A percentile compares a stretch with the other conserved stretches of the same genome.
Evolutionary conservation across 2,888 invertebrate genomes (phyloP).

Genomic region (Acrobasis consociella): DNA sequence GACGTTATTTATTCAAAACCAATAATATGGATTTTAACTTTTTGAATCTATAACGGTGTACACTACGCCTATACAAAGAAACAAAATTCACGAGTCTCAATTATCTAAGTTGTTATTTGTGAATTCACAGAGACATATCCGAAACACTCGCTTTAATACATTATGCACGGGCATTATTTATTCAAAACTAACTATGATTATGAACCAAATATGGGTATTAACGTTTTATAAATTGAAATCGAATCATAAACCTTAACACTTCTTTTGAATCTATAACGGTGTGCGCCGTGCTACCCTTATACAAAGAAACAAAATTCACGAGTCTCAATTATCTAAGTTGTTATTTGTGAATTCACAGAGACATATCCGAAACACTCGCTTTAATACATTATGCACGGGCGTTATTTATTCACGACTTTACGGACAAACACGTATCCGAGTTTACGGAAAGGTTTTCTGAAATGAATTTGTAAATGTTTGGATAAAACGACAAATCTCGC

Average conservation of each 20-base stretch:
- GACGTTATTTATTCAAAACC: too few species aligned
- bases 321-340: background rate
- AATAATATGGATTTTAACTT: too few species aligned
- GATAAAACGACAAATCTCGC: too few species aligned
- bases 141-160: background rate
- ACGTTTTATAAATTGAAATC: too few species aligned
- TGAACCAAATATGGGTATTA: too few species aligned
- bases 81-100: background rate
- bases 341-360: background rate
- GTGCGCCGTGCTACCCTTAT: background rate
- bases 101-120: background rate
- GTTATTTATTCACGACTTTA: slow-evolving; percentile 5
- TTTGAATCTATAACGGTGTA: background rate
- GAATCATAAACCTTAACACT: too few species aligned
- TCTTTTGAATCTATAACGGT: background rate
- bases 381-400: slow-evolving; percentile 6
- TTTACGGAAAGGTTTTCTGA: background rate
- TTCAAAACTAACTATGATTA: too few species aligned
- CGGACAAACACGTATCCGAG: slow-evolving; percentile 1
- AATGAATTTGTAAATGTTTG: background rate
- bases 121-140: slow-evolving; percentile 6
- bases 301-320: background rate
- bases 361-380: slow-evolving; percentile 1
- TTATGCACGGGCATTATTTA: slow-evolving; percentile 5
- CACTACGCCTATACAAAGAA: background rate